Conservation (phyloP, 2,888 invertebrate genomes). For the Orgyia antiqua region DNA sequence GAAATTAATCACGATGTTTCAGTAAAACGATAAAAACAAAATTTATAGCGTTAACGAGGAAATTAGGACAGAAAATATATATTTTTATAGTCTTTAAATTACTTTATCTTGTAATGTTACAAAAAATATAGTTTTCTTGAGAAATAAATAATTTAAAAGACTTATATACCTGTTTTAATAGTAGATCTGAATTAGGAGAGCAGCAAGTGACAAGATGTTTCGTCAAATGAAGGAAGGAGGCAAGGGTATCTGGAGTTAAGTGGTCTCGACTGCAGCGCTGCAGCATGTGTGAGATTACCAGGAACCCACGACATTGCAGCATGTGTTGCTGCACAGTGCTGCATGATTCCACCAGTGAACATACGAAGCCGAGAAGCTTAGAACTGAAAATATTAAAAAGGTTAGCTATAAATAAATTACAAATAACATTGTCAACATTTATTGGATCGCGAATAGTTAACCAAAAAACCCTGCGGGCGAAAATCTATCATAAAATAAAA, state of each 20-base stretch:
- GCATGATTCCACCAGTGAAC: slow-evolving; percentile 97
- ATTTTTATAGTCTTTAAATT: slow-evolving; percentile 12
- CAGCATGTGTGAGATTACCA: slow-evolving; percentile 98
- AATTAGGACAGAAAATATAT: slow-evolving; percentile 18
- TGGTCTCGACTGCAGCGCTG: slow-evolving; percentile 96
- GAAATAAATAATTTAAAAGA: too few relatives aligned
- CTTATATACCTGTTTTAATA: slow-evolving; percentile 97
- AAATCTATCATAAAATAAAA: too few relatives aligned
- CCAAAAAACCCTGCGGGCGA: too few relatives aligned
- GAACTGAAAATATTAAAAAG: slow-evolving; percentile 80
- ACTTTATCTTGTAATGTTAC: slow-evolving; percentile 14
- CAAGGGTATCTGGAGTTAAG: slow-evolving; percentile 94
- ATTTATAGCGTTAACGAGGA: slow-evolving; percentile 27
- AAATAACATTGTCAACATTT: too few relatives aligned
- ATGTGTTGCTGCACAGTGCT: slow-evolving; percentile 99
- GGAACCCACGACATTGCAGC: slow-evolving; percentile 98
- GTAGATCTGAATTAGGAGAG: slow-evolving; percentile 93
- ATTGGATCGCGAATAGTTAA: too few relatives aligned
- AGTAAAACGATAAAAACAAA: slow-evolving; percentile 28
- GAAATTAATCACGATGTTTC: slow-evolving; percentile 28
- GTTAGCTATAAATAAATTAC: too few relatives aligned
- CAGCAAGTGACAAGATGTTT: slow-evolving; percentile 96
- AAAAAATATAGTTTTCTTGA: slow-evolving; percentile 12
- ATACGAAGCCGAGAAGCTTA: slow-evolving; percentile 97
- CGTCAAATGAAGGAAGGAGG: slow-evolving; percentile 93